Evolutionary conservation across 2,797 vertebrate species (phyloP).

Genomic region (Dendrocincla tyrannina): DNA sequence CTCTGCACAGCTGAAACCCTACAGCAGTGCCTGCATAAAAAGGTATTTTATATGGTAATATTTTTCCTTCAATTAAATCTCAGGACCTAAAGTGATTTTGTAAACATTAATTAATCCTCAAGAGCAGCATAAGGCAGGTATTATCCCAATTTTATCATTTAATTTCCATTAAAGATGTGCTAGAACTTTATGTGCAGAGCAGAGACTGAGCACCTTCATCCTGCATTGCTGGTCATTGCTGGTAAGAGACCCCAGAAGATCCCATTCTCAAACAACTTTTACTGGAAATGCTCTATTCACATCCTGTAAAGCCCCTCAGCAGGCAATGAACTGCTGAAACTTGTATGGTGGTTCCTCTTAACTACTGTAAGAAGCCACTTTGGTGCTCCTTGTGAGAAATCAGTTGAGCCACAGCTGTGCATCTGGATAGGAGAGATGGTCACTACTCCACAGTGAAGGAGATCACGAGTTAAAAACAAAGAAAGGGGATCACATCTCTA

Average conservation of each 20-base stretch:
- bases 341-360: neutral
- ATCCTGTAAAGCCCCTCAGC: neutral
- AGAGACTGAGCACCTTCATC: neutral
- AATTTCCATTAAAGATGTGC: constrained; percentile 26
- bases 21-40: neutral
- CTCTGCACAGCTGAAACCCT: constrained; percentile 40
- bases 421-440: neutral
- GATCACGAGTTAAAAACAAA: neutral
- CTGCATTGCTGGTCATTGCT: neutral
- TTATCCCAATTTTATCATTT: constrained; percentile 39
- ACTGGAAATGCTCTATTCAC: neutral
- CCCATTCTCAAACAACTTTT: neutral
- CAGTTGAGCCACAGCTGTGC: neutral
- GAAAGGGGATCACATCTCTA: neutral
- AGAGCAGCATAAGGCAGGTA: constrained; percentile 38
- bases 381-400: neutral
- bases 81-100: constrained; percentile 49
- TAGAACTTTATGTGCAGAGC: neutral
- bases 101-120: constrained; percentile 65
- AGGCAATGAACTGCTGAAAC: neutral
- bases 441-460: neutral
- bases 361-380: neutral
- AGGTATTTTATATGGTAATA: constrained; percentile 52
- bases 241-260: neutral
- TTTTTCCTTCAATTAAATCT: constrained; percentile 61